phyloP scores from a whole-genome alignment of 1,140 invertebrate genomes.

The Plectrocnemia conspersa region DNA sequence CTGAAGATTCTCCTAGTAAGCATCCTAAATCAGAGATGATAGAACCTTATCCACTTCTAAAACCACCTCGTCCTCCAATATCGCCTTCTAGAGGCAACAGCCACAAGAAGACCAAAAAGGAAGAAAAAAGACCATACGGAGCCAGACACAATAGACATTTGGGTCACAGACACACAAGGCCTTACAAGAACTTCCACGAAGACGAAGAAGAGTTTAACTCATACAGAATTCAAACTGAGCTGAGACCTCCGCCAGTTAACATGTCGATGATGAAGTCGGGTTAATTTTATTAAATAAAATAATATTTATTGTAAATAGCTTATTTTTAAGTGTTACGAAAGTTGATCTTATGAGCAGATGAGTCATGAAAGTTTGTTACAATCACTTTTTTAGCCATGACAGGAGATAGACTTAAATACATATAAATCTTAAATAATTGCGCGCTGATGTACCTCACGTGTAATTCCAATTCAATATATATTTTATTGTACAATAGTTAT shows the following conservation, averaged over 20 bases:
- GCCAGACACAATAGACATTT: constrained; percentile 38
- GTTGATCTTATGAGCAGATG: no score
- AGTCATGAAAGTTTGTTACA: no score
- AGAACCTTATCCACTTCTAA: constrained; percentile 47
- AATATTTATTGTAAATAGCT: constrained; percentile 16
- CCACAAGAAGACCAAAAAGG: constrained; percentile 37
- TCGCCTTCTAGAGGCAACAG: constrained; percentile 32
- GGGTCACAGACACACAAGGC: constrained; percentile 9
- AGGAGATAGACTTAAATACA: background rate
- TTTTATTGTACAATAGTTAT: no score
- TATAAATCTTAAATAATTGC: background rate
- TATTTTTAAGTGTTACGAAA: background rate
- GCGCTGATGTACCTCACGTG: constrained; percentile 3
- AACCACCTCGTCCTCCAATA: constrained; percentile 42
- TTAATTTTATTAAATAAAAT: background rate
- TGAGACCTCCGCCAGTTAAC: constrained; percentile 26
- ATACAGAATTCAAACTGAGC: constrained; percentile 24
- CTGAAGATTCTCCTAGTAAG: constrained; percentile 38
- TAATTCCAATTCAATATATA: no score
- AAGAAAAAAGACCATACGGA: constrained; percentile 41
- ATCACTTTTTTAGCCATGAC: no score
- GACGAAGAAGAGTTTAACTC: constrained; percentile 14
- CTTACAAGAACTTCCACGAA: constrained; percentile 1
- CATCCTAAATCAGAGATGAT: constrained; percentile 41
- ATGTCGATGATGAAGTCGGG: constrained; percentile 15